Evolutionary conservation across 2,797 vertebrate species (phyloP).

Genomic region (Champsocephalus gunnari): DNA sequence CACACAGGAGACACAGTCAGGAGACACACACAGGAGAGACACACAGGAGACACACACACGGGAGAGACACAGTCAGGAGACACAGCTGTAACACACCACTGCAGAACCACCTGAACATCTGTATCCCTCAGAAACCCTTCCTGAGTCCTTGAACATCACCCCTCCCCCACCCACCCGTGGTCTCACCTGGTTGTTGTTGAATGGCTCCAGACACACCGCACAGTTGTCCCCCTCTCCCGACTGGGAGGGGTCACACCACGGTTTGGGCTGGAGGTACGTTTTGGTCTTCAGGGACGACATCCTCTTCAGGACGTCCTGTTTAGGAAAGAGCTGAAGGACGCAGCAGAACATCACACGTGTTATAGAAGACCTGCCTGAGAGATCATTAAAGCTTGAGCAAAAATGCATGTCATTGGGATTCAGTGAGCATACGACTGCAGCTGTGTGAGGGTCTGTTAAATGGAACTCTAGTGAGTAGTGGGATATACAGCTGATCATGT

Average conservation of each 20-base stretch:
- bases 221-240: slow-evolving; percentile 87
- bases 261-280: slow-evolving; percentile 86
- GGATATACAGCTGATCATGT: no score
- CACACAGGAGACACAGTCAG: not conserved
- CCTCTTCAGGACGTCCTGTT: slow-evolving; percentile 86
- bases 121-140: not conserved
- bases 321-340: slow-evolving; percentile 83
- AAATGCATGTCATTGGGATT: no score
- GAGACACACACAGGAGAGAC: no score
- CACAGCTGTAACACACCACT: not conserved
- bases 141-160: no score
- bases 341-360: not conserved
- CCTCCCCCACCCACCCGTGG: rapidly evolving
- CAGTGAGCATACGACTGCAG: no score
- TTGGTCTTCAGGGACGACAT: slow-evolving; percentile 89
- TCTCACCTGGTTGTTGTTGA: slow-evolving; percentile 91
- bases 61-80: no score
- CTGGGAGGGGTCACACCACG: slow-evolving; percentile 66
- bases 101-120: not conserved
- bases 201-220: slow-evolving; percentile 93
- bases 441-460: no score
- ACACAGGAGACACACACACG: not conserved
- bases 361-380: no score
- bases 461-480: no score
- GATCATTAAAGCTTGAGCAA: no score